Base-by-base conservation (phyloP, 2,797 vertebrate species). In the Mycteria americana region DNA sequence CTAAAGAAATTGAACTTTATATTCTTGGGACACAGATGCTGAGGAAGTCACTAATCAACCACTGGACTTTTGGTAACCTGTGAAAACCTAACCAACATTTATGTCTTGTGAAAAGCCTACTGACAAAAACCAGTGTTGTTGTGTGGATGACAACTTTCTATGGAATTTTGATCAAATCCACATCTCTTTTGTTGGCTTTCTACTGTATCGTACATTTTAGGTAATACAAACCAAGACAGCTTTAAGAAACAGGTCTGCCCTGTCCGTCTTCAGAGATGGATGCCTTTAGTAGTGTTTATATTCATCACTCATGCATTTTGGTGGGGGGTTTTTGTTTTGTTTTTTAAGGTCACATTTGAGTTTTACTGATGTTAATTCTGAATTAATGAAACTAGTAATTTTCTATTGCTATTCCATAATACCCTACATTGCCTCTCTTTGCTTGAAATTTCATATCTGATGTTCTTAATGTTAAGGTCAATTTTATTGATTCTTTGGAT, bases 391-490 rank as follows among this genome's bases (percentile, higher is more conserved):
- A 93, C 35, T 48, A 86, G 81, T 97, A 88, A 94, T 98, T 98
- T 98, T 96, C 80, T 81, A 18, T 64, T 93, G 57, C 77, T 89
- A 8, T 95, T 85, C 91, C 82, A n/a, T 88, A 95, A 85, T 81
- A 76, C 18, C 6, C 80, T 81, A 31, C 57, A 35, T 85, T 96
- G 93, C 89, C 79, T 91, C 43, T 95, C 74, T 95, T 96, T 94
- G 63, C 94, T 94, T 93, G 89, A 88, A 97, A 91, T 97, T 97
- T 94, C 79, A 56, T 97, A 97, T 96, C 96, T 95, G 83, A 95
- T 96, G 85, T 95, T 97, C 91, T 96, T 97, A 97, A 97, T 69
- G 85, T 96, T 98, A 94, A 98, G 96, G 97, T 98, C 97, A 98
- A 95, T 98, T 97, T 97, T 98, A 97, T 97, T 98, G 98, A 98